phyloP scores from a whole-genome alignment of 1,140 invertebrate genomes.

The Campoletis sonorensis region DNA sequence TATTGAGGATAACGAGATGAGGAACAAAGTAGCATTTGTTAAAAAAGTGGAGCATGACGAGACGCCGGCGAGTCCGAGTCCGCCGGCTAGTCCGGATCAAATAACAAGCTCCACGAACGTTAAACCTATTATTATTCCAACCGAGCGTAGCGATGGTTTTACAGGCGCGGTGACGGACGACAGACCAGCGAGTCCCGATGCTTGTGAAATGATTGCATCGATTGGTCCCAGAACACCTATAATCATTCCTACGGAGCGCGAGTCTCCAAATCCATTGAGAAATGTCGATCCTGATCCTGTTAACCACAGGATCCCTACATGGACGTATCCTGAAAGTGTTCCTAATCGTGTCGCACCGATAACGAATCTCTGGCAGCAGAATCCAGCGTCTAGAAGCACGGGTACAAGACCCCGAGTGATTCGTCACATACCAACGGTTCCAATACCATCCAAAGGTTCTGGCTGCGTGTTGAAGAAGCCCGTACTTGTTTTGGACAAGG shows the following conservation, averaged over 20 bases:
- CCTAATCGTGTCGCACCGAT: background rate
- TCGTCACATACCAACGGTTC: slow-evolving; percentile 61
- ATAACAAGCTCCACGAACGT: slow-evolving; percentile 36
- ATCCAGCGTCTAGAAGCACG: background rate
- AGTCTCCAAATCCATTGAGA: slow-evolving; percentile 18
- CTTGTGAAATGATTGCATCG: slow-evolving; percentile 50
- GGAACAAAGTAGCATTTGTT: background rate
- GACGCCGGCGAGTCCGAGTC: slow-evolving; percentile 74
- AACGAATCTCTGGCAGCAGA: slow-evolving; percentile 33
- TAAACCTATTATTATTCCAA: slow-evolving; percentile 71
- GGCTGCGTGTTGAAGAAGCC: slow-evolving; percentile 6
- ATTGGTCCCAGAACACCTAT: slow-evolving; percentile 48
- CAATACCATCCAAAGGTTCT: slow-evolving; percentile 54
- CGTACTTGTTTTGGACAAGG: slow-evolving; percentile 57
- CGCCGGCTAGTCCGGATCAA: slow-evolving; percentile 64
- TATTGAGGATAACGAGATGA: slow-evolving; percentile 32
- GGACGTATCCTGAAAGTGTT: background rate
- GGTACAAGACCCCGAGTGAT: slow-evolving; percentile 13
- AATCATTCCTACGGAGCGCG: slow-evolving; percentile 62
- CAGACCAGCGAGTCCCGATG: slow-evolving; percentile 55
- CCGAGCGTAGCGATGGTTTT: slow-evolving; percentile 63
- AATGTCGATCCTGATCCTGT: slow-evolving; percentile 6
- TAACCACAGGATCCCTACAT: background rate
- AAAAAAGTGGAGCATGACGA: slow-evolving; percentile 52
- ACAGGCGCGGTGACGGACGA: slow-evolving; percentile 28